These are phyloP conservation scores for Aplidium turbinatum DNA, from an alignment of 23 tunicate genomes.

Conservation along the genomic window DNA sequence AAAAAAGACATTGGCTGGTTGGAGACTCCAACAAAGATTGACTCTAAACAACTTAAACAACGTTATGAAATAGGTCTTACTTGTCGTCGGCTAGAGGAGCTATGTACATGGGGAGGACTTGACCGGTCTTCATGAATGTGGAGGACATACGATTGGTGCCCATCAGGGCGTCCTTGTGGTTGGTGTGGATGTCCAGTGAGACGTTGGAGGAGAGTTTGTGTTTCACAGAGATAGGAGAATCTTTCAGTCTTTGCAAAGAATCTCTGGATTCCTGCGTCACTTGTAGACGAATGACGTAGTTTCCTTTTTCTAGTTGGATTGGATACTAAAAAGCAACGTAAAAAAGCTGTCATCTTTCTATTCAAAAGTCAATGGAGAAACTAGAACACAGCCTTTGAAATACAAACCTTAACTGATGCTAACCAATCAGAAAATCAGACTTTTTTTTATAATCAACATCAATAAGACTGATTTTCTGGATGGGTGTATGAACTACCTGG, in stretches of 20 bases:
- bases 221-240: conserved; percentile 57
- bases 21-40: no score
- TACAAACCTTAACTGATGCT: no score
- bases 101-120: conserved; percentile 45
- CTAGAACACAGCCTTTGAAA: no score
- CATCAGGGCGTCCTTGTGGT: conserved; percentile 76
- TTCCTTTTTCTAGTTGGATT: conserved; percentile 61
- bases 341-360: no score
- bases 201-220: conserved; percentile 60
- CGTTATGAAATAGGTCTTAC: no score
- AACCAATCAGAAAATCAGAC: no score
- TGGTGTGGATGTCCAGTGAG: conserved; percentile 54
- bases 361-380: no score
- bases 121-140: conserved; percentile 31
- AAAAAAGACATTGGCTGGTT: no score
- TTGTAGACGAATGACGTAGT: conserved; percentile 70
- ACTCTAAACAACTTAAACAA: no score
- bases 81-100: conserved; percentile 79
- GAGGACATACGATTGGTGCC: conserved; percentile 56
- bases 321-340: conserved; percentile 56
- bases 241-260: conserved; percentile 59
- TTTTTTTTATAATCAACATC: no score
- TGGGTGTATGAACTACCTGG: no score
- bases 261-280: conserved; percentile 74
- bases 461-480: no score